A percentile compares a stretch with the other conserved stretches of the same genome.
These are phyloP conservation scores for Mechanitis messenoides DNA, from an alignment of 2,888 invertebrate species.

Conservation along the genomic window DNA sequence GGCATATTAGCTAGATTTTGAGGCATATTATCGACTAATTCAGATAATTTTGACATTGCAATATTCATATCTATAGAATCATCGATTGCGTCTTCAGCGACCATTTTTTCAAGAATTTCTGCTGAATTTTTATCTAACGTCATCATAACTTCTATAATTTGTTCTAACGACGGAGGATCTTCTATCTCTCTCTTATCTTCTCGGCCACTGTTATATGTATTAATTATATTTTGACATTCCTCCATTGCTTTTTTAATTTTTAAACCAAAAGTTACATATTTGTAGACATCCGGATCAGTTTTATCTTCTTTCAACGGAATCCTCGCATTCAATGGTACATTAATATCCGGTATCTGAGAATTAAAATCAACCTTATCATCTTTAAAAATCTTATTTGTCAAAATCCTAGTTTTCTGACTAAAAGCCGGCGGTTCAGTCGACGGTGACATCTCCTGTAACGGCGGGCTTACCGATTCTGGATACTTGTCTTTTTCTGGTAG, in stretches of 20 bases:
- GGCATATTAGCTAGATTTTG: slow-evolving; percentile 69
- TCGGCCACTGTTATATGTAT: slow-evolving; percentile 57
- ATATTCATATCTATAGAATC: slow-evolving; percentile 47
- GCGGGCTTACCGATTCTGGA: slow-evolving; percentile 64
- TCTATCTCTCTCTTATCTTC: slow-evolving; percentile 43
- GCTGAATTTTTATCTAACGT: slow-evolving; percentile 59
- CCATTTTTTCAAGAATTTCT: slow-evolving; percentile 57
- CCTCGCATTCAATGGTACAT: slow-evolving; percentile 50
- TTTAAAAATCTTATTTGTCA: slow-evolving; percentile 51
- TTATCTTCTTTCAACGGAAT: slow-evolving; percentile 37
- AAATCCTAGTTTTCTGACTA: slow-evolving; percentile 50
- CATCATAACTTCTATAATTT: slow-evolving; percentile 67
- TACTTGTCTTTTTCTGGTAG: slow-evolving; percentile 42
- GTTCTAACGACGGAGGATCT: slow-evolving; percentile 52
- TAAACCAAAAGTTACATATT: slow-evolving; percentile 61
- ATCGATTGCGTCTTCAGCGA: slow-evolving; percentile 50
- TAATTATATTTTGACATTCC: slow-evolving; percentile 68
- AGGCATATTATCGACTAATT: slow-evolving; percentile 65
- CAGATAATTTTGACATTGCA: slow-evolving; percentile 54
- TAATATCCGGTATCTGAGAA: slow-evolving; percentile 42
- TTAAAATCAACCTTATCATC: slow-evolving; percentile 43
- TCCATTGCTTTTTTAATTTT: slow-evolving; percentile 72
- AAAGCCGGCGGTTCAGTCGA: slow-evolving; percentile 56
- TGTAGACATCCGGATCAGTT: slow-evolving; percentile 47
- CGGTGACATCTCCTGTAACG: slow-evolving; percentile 65